Base-by-base conservation (phyloP, 2,113 vertebrate species). In the Chionomys nivalis region DNA sequence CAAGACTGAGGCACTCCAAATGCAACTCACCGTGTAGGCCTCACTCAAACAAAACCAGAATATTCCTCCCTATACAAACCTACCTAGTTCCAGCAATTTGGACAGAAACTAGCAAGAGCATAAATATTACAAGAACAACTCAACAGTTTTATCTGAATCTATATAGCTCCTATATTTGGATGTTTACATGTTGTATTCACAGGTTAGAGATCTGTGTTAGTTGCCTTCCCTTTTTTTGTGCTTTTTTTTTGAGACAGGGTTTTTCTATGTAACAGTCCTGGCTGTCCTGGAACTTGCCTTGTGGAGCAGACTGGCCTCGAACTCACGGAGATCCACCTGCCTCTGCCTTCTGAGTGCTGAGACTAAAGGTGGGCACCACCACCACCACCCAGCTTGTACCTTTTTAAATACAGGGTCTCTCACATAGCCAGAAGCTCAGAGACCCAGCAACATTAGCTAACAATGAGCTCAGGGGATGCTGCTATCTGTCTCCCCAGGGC, bases 101-200 rank as follows among this genome's bases (percentile, higher is more conserved):
- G 19, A 31, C 16, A 63, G 33, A 81, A 36, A 81, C 49, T 36
- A 33, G 49, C 49, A 79, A 55, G n/a, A 89, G 3, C 72, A 21
- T 47, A 66, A 33, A n/a, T 66, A 85, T 94, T 72, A 93, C 14
- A 73, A 89, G 3, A n/a, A 21, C 61, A 44, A 1, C 47, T 79
- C 10, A 78, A 90, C 88, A 93, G 42, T 68, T 55, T 93, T 92
- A 79, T 70, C 86, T 63, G 16, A 90, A 91, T 79, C 55, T 73
- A 28, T 63, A 33, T 2, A 87, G 66, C 63, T 70, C 23, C 42
- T 14, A 8, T 68, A 55, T 23, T 52, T 79, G 47, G 47, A 49
- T 55, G 31, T 55, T 31, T 36, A 33, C 10, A 31, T 79, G 77
- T 36, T 55, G 7, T 36, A 55, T 36, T 4, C 31, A 79, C 31